phyloP scores from a whole-genome alignment of 2,113 vertebrate species.

The Cebidichthys violaceus region DNA sequence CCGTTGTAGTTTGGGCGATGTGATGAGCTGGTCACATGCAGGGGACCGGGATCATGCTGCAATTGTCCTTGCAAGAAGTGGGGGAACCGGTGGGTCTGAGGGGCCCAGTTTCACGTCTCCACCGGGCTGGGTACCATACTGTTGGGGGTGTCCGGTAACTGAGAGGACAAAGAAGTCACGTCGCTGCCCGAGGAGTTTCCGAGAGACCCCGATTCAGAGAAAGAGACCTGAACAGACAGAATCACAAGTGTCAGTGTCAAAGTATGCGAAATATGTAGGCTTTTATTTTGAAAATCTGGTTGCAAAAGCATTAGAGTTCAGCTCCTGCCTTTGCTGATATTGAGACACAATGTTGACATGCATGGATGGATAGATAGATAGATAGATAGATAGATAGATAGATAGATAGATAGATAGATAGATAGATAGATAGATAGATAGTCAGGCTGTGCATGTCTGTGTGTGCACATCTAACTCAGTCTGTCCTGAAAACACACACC shows the following conservation, averaged over 20 bases:
- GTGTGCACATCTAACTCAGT: constrained; percentile 12
- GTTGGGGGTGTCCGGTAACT: constrained; percentile 96
- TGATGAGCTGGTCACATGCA: constrained; percentile 81
- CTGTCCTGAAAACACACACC: constrained; percentile 79
- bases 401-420: constrained; percentile 21
- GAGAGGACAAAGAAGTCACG: constrained; percentile 93
- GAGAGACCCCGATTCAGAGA: constrained; percentile 93
- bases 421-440: constrained; percentile 16
- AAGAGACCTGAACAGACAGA: constrained; percentile 87
- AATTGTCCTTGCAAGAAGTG: constrained; percentile 75
- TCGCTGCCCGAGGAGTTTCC: constrained; percentile 96
- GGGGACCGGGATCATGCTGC: constrained; percentile 76
- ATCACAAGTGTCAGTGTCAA: constrained; percentile 15
- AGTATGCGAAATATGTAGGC: not conserved
- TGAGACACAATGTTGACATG: not conserved
- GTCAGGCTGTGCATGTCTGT: not conserved
- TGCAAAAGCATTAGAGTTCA: not conserved
- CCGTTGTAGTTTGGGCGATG: constrained; percentile 76
- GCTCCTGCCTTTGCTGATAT: not conserved
- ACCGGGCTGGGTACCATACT: constrained; percentile 97
- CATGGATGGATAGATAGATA: constrained; percentile 14
- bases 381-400: constrained; percentile 22
- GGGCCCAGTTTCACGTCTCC: constrained; percentile 93
- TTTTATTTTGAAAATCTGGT: constrained; percentile 31
- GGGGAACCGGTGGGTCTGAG: constrained; percentile 51